Evolutionary conservation across 2,888 invertebrate species (phyloP), one percentile per base, ranked within the genome.

Genomic region (Philaethria dido): DNA sequence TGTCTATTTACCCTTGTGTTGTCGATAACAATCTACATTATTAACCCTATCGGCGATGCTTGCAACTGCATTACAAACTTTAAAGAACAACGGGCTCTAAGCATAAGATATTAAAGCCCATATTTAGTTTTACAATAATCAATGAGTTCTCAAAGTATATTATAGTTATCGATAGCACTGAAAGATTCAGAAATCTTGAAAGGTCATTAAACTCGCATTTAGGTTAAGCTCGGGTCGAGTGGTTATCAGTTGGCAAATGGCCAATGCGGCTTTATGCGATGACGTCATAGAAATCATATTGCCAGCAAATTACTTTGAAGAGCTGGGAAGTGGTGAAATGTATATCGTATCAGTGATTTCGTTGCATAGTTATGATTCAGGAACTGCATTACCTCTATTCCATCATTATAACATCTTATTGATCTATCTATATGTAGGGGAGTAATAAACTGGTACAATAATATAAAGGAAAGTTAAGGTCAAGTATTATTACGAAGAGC

Each of bases 201-300:
- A 78, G 87, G 88, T 88, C 87, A 82, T 90, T 88, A 86, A 82
- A 87, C 89, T 80, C 75, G 77, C 84, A 85, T 85, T 85, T 87
- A 86, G 81, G 80, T 82, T 82, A 79, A 81, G 83, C 81, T 74
- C 80, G 74, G 85, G 84, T 85, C 82, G 83, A 86, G 86, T 82
- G 84, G 81, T 82, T 91, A 88, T 88, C 87, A 85, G 81, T 82
- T 91, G 92, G 91, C 88, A 74, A 76, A 72, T 66, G 69, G 85
- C 92, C 92, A 90, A 85, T 84, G 82, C 80, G 80, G 81, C 81
- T 80, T 84, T 79, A 84, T 82, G 81, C 78, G 79, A 81, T 85
- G 84, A 86, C 83, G 84, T 86, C 84, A 76, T 69, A 72, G 72
- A 66, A 75, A 75, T 75, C 76, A 75, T 74, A 73, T 62, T 57